Conservation (phyloP, 37 sponge, comb jelly and placozoan genomes). For the Aplysina aerophoba region DNA sequence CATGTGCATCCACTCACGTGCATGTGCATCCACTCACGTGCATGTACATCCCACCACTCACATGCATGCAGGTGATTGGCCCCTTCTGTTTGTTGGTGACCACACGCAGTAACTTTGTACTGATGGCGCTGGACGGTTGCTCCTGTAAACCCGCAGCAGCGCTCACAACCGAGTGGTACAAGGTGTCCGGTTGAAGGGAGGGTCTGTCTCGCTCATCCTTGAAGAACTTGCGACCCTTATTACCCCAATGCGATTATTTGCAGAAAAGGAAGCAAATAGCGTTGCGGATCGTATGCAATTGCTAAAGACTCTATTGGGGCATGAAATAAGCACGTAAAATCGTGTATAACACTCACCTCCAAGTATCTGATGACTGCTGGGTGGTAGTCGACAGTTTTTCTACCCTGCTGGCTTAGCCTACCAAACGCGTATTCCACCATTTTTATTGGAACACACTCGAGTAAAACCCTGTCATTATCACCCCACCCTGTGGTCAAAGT, state of each 20-base stretch:
- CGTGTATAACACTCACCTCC: constrained; percentile 59
- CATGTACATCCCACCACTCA: constrained; percentile 62
- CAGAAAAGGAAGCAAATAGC: background rate
- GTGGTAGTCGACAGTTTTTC: constrained; percentile 90
- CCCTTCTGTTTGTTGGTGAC: constrained; percentile 88
- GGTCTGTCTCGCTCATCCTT: constrained; percentile 68
- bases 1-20: too few species aligned
- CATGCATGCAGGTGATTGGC: constrained; percentile 91
- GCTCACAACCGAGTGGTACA: constrained; percentile 57
- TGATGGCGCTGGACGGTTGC: constrained; percentile 84
- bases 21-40: too few species aligned
- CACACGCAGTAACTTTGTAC: constrained; percentile 88
- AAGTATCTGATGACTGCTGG: constrained; percentile 71
- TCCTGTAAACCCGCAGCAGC: constrained; percentile 62
- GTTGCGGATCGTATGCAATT: too few species aligned
- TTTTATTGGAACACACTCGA: background rate
- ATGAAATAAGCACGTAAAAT: too few species aligned
- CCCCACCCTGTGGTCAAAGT: background rate
- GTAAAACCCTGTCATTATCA: constrained; percentile 18
- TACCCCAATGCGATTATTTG: too few species aligned
- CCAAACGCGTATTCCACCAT: constrained; percentile 18
- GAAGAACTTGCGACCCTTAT: constrained; percentile 86
- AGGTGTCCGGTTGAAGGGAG: constrained; percentile 81
- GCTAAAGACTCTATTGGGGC: too few species aligned
- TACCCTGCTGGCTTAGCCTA: constrained; percentile 1